Evolutionary conservation across 2,888 invertebrate genomes (phyloP), one percentile per base, ranked within the genome.

Genomic region (Polia nebulosa): DNA sequence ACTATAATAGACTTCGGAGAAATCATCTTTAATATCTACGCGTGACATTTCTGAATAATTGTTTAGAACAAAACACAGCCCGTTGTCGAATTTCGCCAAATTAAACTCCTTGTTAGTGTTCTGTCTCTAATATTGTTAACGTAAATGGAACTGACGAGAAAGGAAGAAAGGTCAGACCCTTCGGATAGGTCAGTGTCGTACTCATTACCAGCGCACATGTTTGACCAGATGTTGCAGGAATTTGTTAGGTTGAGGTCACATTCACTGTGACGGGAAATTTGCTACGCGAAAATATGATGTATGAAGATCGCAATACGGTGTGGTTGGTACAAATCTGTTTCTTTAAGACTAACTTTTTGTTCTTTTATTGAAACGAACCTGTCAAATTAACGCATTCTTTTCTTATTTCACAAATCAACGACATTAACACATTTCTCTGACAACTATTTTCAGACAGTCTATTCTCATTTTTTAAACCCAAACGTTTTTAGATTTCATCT

Each of bases 1-100:
- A 65, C 80, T 62, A 58, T 65, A 61, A 76, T 76, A 77, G 64
- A 80, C 80, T 77, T 63, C 80, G 60, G 60, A 47, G 80, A 76
- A 78, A 73, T 66, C 47, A 69, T 80, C 49, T 80, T 15, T 51
- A 36, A 75, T 75, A 75, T 61, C 61, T 53, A 8, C 36, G 27
- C 20, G 57, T 79, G 80, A 64, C 69, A 69, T 68, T 75, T 72
- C 44, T 22, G 27, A 53, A 29, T 27, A 34, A 20, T 32, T 56
- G 49, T 51, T 41, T 45, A 15, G 34, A 52, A 39, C 36, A 44
- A 39, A 56, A 44, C 36, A 51, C 20, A 44, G 27, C 5, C 52
- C n/a, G 44, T 62, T 63, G 53, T 27, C 22, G 9, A 20, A 29
- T 62, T 62, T 41, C 15, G 36, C 47, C 25, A 27, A 66, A 49